Evolutionary conservation across 1,140 invertebrate species (phyloP).

Genomic region (Dendroctonus ponderosae): DNA sequence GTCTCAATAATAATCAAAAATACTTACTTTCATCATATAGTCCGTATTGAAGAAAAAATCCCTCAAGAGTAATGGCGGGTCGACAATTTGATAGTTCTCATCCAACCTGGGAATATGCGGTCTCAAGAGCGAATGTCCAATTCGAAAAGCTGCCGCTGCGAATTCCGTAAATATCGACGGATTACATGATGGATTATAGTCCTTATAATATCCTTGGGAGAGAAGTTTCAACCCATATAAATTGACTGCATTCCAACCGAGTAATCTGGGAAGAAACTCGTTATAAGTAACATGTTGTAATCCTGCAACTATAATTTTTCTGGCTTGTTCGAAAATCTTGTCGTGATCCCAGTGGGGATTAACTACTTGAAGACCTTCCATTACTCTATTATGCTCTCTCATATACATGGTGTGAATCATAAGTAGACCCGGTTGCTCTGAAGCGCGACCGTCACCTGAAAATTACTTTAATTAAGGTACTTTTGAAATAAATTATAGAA

Average conservation of each 20-base stretch:
- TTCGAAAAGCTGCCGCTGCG: slow-evolving; percentile 87
- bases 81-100: slow-evolving; percentile 73
- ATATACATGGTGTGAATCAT: slow-evolving; percentile 84
- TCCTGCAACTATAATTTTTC: slow-evolving; percentile 82
- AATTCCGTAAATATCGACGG: slow-evolving; percentile 93
- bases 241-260: slow-evolving; percentile 87
- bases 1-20: background rate
- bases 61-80: slow-evolving; percentile 73
- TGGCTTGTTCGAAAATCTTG: slow-evolving; percentile 77
- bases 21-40: slow-evolving; percentile 65
- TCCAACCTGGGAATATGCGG: slow-evolving; percentile 85
- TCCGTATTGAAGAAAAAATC: slow-evolving; percentile 96
- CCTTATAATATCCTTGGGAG: slow-evolving; percentile 86
- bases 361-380: slow-evolving; percentile 72
- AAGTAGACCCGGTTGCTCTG: slow-evolving; percentile 81
- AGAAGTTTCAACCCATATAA: slow-evolving; percentile 82
- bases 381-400: slow-evolving; percentile 87
- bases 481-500: background rate
- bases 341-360: slow-evolving; percentile 91
- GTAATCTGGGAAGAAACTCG: slow-evolving; percentile 88
- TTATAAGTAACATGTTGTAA: slow-evolving; percentile 93
- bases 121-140: slow-evolving; percentile 90
- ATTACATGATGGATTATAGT: slow-evolving; percentile 89
- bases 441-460: slow-evolving; percentile 69
- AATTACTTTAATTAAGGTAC: background rate